Conservation (phyloP, 2,797 vertebrate genomes). For the Scomberomorus guttatus region DNA sequence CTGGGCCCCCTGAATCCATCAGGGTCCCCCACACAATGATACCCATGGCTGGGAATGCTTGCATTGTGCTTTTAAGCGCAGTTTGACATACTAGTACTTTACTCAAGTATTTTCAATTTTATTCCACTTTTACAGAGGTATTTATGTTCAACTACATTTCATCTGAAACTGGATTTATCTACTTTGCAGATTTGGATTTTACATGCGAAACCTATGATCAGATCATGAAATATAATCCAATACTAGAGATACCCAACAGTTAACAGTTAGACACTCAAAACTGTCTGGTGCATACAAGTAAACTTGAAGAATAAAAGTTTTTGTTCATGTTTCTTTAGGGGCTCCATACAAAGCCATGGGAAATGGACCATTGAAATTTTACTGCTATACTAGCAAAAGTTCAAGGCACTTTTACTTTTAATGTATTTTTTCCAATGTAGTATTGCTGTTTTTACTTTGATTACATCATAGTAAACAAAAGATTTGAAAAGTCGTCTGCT, state of each 20-base stretch:
- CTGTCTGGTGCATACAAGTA: too few relatives aligned
- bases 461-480: background rate
- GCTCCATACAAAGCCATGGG: too few relatives aligned
- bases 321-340: too few relatives aligned
- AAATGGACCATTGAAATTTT: too few relatives aligned
- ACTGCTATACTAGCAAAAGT: too few relatives aligned
- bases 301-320: too few relatives aligned
- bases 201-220: background rate
- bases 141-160: background rate
- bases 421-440: background rate
- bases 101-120: too few relatives aligned
- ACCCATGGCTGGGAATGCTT: background rate
- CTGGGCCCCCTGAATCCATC: conserved; percentile 17
- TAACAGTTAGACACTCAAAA: too few relatives aligned
- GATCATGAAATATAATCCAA: background rate
- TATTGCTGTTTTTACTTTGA: background rate
- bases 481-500: background rate
- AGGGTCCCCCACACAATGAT: background rate
- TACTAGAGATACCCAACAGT: too few relatives aligned
- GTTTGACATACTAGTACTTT: background rate
- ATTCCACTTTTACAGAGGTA: background rate
- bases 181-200: background rate
- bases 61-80: background rate
- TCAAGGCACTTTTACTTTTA: background rate
- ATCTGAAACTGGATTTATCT: background rate